phyloP scores from a whole-genome alignment of 2,113 vertebrate genomes.

The Eclectus roratus region DNA sequence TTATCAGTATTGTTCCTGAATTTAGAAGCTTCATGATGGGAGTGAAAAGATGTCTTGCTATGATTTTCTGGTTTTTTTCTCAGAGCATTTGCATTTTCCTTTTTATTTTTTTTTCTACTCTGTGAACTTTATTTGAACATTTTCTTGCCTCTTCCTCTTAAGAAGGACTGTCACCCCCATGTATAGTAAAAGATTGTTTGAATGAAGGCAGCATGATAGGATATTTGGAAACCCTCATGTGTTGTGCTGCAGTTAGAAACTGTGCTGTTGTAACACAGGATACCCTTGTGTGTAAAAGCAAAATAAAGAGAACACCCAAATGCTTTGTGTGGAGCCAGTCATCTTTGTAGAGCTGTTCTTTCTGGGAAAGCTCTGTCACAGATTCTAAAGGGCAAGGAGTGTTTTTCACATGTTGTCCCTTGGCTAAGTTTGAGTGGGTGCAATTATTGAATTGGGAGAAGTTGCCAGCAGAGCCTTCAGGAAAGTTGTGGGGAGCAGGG shows the following conservation, averaged over 20 bases:
- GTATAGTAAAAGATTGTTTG: rapidly evolving
- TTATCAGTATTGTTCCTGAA: neutral
- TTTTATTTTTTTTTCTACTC: neutral
- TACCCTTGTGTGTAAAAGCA: neutral
- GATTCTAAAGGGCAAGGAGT: rapidly evolving
- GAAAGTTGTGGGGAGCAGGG: no score
- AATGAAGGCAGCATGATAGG: no score
- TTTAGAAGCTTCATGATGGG: neutral
- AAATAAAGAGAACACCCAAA: neutral
- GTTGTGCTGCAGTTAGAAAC: neutral
- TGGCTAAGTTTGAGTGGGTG: neutral
- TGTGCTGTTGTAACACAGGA: rapidly evolving
- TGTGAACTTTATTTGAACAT: neutral
- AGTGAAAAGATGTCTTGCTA: neutral
- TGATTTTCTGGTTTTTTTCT: neutral
- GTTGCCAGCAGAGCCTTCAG: rapidly evolving
- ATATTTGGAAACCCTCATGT: neutral
- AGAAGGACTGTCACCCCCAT: neutral
- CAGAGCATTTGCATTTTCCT: neutral
- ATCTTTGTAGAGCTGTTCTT: neutral
- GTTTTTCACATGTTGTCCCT: neutral
- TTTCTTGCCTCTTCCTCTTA: neutral
- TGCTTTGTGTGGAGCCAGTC: neutral
- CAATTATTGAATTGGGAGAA: neutral
- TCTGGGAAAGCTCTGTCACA: neutral